A percentile compares a stretch with the other conserved stretches of the same genome.
Conservation (phyloP, 2,113 vertebrate species). For the Salvelinus alpinus region DNA sequence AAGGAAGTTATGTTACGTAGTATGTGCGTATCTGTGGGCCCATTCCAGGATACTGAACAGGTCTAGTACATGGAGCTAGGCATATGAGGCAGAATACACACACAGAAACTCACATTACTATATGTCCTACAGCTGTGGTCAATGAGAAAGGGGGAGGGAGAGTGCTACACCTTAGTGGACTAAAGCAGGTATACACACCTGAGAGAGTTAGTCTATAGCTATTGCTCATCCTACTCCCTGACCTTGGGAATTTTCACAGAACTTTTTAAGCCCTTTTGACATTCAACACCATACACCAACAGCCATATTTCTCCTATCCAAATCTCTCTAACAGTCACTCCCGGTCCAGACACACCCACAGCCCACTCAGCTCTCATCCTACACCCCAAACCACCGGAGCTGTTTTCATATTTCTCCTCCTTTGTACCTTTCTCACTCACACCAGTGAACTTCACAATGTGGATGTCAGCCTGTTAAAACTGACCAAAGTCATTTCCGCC, state of each 20-base stretch:
- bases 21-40: no score
- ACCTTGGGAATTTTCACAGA: no score
- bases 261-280: no score
- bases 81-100: no score
- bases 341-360: not conserved
- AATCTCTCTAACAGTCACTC: conserved; percentile 5
- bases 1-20: conserved; percentile 22
- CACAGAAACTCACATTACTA: not conserved
- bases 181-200: no score
- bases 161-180: no score
- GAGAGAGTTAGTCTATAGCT: no score
- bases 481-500: not conserved
- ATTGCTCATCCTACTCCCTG: no score
- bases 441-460: not conserved
- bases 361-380: not conserved
- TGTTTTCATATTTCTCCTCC: not conserved
- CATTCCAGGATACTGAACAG: no score
- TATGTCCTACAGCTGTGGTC: no score
- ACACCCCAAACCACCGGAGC: not conserved
- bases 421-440: not conserved
- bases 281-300: not conserved
- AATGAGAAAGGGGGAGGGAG: no score
- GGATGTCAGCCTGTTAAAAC: not conserved
- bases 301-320: not conserved
- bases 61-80: no score